phyloP scores from a whole-genome alignment of 2,888 invertebrate genomes.

The Strigamia crassipes region DNA sequence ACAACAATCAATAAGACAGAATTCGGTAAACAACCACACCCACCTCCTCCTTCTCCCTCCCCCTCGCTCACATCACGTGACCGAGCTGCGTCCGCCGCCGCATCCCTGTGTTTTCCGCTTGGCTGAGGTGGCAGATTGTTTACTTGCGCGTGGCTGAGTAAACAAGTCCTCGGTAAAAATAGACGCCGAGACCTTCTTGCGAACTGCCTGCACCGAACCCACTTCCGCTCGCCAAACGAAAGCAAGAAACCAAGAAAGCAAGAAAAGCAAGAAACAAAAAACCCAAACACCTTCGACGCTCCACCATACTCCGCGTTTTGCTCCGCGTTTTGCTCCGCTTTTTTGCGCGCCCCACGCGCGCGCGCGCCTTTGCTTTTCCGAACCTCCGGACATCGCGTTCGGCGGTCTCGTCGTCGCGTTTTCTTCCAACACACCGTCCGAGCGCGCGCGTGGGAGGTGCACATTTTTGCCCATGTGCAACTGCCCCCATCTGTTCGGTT shows the following conservation, averaged over 20 bases:
- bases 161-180: slow-evolving; percentile 43
- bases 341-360: too few relatives aligned
- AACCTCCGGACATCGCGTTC: too few relatives aligned
- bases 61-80: slow-evolving; percentile 10
- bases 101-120: slow-evolving; percentile 31
- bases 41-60: slow-evolving; percentile 1
- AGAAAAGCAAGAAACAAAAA: too few relatives aligned
- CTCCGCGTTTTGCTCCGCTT: too few relatives aligned
- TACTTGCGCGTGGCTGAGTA: slow-evolving; percentile 43
- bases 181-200: slow-evolving; percentile 10
- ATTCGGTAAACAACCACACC: slow-evolving; percentile 39
- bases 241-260: neutral
- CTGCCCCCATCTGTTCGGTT: slow-evolving; percentile 8
- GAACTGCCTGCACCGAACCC: neutral
- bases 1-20: slow-evolving; percentile 34
- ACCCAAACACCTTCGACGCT: too few relatives aligned
- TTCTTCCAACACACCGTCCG: neutral
- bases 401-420: too few relatives aligned
- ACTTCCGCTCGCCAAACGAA: neutral
- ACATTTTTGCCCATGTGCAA: neutral
- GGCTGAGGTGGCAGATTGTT: slow-evolving; percentile 43
- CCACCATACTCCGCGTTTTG: too few relatives aligned
- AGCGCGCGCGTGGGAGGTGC: too few relatives aligned
- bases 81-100: slow-evolving; percentile 27
- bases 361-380: too few relatives aligned